Conservation (phyloP, 2,113 vertebrate species). For the Laticauda colubrina region DNA sequence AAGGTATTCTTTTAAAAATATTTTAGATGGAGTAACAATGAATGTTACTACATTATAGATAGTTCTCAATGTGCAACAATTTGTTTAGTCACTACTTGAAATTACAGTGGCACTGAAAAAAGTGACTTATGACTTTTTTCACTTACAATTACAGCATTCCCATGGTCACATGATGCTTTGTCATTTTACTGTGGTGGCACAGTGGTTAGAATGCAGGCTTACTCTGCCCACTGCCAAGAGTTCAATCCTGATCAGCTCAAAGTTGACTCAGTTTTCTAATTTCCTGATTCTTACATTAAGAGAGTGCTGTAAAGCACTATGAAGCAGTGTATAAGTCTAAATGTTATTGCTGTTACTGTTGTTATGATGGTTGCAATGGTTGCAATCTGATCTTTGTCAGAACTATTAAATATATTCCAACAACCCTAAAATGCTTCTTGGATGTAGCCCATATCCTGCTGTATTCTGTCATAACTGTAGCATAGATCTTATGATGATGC, state of each 20-base stretch:
- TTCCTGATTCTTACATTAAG: background rate
- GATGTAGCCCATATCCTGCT: background rate
- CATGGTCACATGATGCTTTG: background rate
- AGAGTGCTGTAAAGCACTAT: background rate
- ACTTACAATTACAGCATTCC: background rate
- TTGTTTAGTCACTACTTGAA: background rate
- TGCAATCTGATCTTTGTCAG: background rate
- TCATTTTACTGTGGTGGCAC: background rate
- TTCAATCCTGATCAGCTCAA: background rate
- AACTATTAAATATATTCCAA: background rate
- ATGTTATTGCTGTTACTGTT: background rate
- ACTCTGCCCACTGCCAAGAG: background rate
- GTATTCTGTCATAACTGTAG: background rate
- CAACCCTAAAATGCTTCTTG: background rate
- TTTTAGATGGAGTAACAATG: background rate
- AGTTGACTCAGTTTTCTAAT: background rate
- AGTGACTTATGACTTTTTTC: background rate
- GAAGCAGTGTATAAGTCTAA: background rate
- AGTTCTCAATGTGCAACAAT: background rate
- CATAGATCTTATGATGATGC: background rate
- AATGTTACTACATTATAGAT: background rate
- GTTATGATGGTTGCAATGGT: background rate
- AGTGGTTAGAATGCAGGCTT: background rate
- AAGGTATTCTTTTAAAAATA: slow-evolving; percentile 75
- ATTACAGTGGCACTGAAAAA: background rate